phyloP scores from a whole-genome alignment of 1,140 invertebrate species.

The Ceratoteleas bidentatus region DNA sequence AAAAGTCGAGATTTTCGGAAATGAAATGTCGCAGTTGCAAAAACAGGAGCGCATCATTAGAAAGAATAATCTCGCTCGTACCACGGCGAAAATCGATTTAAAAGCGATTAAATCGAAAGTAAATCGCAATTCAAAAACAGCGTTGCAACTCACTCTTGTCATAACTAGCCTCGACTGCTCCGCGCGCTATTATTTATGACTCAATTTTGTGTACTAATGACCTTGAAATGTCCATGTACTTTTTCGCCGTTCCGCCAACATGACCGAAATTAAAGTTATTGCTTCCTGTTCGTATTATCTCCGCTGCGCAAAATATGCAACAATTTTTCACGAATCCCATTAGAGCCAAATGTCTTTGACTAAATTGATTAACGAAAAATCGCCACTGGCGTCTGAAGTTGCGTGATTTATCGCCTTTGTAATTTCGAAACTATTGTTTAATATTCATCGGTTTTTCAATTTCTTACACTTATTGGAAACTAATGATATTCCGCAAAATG shows the following conservation, averaged over 20 bases:
- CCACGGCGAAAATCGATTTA: constrained; percentile 29
- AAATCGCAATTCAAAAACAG: constrained; percentile 37
- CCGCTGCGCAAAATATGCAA: constrained; percentile 6
- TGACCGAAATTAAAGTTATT: constrained; percentile 40
- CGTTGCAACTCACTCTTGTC: constrained; percentile 25
- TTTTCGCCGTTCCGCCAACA: constrained; percentile 22
- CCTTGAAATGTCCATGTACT: constrained; percentile 26
- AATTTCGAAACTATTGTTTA: too few relatives aligned
- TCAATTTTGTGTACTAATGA: constrained; percentile 36
- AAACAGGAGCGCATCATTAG: constrained; percentile 2
- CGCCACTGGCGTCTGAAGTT: background rate
- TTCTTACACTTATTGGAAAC: too few relatives aligned
- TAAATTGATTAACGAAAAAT: background rate
- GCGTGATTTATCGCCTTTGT: too few relatives aligned
- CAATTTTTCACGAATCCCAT: background rate
- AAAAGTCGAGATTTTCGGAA: background rate
- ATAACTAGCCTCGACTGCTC: constrained; percentile 29
- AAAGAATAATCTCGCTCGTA: background rate
- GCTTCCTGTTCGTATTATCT: constrained; percentile 20
- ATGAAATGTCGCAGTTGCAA: background rate
- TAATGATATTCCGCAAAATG: too few relatives aligned
- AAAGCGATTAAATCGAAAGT: constrained; percentile 39
- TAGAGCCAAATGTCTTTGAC: background rate
- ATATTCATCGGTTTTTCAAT: too few relatives aligned
- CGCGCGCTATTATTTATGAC: constrained; percentile 22